A percentile compares a stretch with the other conserved stretches of the same genome.
phyloP scores from a whole-genome alignment of 2,113 vertebrate species.

The Periophthalmodon schlosseri region DNA sequence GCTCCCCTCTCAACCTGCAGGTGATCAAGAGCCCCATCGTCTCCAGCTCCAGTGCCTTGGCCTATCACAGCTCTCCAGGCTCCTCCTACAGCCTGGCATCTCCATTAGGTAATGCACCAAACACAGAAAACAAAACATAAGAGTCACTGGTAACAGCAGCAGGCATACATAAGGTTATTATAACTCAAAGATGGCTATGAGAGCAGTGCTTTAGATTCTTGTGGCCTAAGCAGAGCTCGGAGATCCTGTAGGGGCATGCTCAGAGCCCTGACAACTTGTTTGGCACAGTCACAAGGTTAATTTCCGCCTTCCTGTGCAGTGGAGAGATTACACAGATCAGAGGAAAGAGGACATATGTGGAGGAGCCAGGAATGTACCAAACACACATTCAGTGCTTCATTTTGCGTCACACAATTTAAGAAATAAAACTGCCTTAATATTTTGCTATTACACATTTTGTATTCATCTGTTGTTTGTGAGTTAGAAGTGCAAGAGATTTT shows the following conservation, averaged over 20 bases:
- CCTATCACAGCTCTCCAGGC: conserved; percentile 86
- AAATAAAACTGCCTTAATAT: neutral
- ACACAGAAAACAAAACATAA: conserved; percentile 1
- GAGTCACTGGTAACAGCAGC: neutral
- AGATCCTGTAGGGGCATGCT: conserved; percentile 61
- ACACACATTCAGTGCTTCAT: conserved; percentile 38
- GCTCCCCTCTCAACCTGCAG: conserved; percentile 90
- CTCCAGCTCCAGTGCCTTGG: conserved; percentile 86
- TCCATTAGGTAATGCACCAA: conserved; percentile 82
- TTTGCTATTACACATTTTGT: neutral
- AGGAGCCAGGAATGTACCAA: conserved; percentile 40
- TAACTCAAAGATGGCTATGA: conserved; percentile 42
- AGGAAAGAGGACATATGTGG: conserved; percentile 41
- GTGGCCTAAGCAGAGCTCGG: conserved; percentile 36
- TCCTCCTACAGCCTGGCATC: conserved; percentile 84
- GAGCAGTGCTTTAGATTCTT: conserved; percentile 39
- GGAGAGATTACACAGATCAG: conserved; percentile 46
- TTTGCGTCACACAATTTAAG: neutral
- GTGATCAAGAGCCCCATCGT: conserved; percentile 87
- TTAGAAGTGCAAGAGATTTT: neutral
- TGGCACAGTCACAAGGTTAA: conserved; percentile 49
- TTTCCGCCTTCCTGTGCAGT: conserved; percentile 37
- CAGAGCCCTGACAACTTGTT: conserved; percentile 52
- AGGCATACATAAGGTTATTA: neutral
- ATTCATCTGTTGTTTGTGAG: neutral